These are phyloP conservation scores for Karalla daura DNA, from an alignment of 2,797 vertebrate genomes.

Conservation along the genomic window DNA sequence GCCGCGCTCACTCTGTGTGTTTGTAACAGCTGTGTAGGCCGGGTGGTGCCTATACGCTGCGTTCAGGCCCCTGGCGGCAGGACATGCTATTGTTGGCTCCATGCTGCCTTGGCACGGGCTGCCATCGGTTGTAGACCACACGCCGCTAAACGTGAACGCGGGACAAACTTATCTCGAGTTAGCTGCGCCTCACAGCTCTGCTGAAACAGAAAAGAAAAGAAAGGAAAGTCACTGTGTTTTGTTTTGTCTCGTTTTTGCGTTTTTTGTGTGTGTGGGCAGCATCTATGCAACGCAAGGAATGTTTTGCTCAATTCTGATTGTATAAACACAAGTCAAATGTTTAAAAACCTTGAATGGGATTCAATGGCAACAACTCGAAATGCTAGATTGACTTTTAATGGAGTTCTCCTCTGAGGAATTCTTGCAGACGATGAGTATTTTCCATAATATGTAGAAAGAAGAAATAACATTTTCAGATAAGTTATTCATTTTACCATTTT, in stretches of 20 bases:
- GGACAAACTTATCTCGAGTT: background rate
- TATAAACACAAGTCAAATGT: too few species aligned
- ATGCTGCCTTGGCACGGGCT: conserved; percentile 34
- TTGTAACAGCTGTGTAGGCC: conserved; percentile 57
- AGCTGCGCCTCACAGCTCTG: background rate
- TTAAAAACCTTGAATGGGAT: too few species aligned
- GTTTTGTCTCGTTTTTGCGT: background rate
- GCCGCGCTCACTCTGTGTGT: conserved; percentile 45
- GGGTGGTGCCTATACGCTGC: conserved; percentile 55
- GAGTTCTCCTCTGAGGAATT: too few species aligned
- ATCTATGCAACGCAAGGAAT: too few species aligned
- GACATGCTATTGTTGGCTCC: conserved; percentile 33
- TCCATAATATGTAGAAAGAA: too few species aligned
- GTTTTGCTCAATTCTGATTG: too few species aligned
- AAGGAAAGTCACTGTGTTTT: background rate
- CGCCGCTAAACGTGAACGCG: conserved; percentile 4
- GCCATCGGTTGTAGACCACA: conserved; percentile 8
- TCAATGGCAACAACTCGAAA: too few species aligned
- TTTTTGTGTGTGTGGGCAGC: too few species aligned
- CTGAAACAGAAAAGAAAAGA: background rate
- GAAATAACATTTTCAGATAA: background rate
- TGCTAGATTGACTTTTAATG: too few species aligned
- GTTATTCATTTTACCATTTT: too few species aligned
- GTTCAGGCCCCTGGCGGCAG: conserved; percentile 31
- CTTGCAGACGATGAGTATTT: too few species aligned